Evolutionary conservation across 2,113 vertebrate species (phyloP), one percentile per base, ranked within the genome.

Genomic region (Microcebus lehilahytsara): DNA sequence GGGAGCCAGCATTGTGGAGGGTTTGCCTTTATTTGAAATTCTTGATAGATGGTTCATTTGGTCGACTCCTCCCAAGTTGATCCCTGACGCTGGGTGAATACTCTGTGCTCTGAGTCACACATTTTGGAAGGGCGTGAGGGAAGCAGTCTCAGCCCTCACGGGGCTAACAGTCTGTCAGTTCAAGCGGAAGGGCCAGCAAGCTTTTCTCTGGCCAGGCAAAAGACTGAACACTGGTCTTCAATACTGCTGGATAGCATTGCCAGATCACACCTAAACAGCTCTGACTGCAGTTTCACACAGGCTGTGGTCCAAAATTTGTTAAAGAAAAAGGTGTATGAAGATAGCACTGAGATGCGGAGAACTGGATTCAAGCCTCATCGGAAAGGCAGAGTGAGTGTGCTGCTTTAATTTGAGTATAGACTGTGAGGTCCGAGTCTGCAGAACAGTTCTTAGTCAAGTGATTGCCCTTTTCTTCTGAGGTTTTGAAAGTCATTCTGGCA

Each of bases 371-470:
- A 34, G 32, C 20, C 75, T 91, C 19, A 4, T 0, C 64, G 84
- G 53, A 37, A 51, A 79, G 40, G 60, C 7, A 9, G 34, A 51
- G 3, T 22, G 56, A 56, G 85, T 42, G 34, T 78, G 53, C 6
- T 30, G 22, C 81, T 85, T 90, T 93, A 86, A 97, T 20, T 58
- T 95, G 84, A 71, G 93, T 56, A 3, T 98, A 98, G 56, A 97
- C 72, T 6, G 89, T 4, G 0, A 89, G 9, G 3, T 96, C 86
- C 0, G 3, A 3, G 71, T 67, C 13, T 71, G 46, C 32, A 46
- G 58, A 23, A n/a, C 3, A 4, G 14, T 49, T 42, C 56, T 32
- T 3, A 4, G 37, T 46, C 27, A 56, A 40, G 74, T 16, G 22
- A 32, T 17, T 25, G 6, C 30, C 34, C 4, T 74, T 94, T 71